These are phyloP conservation scores for Formica aserva DNA, from an alignment of 2,888 invertebrate species.

Conservation along the genomic window DNA sequence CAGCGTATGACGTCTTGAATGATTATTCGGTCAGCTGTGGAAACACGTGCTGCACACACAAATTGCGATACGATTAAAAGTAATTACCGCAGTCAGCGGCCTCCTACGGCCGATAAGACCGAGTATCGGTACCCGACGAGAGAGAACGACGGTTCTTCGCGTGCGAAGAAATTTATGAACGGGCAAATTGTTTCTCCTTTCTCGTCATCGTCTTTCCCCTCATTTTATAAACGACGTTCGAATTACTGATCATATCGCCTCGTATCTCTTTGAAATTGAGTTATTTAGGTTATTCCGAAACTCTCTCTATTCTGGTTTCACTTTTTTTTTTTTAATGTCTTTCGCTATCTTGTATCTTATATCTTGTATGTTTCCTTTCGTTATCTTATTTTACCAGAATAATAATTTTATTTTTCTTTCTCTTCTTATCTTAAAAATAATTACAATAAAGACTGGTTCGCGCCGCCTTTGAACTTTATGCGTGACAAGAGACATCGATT, in stretches of 20 bases:
- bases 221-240: constrained; percentile 19
- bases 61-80: constrained; percentile 49
- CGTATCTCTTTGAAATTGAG: background rate
- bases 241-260: constrained; percentile 4
- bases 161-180: constrained; percentile 42
- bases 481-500: constrained; percentile 50
- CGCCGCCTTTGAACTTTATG: constrained; percentile 45
- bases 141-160: constrained; percentile 42
- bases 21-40: constrained; percentile 46
- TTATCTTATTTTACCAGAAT: background rate
- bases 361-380: background rate
- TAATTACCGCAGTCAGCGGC: constrained; percentile 50
- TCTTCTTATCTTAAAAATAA: constrained; percentile 22
- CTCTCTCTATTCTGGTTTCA: constrained; percentile 6
- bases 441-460: constrained; percentile 24
- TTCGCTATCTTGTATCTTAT: constrained; percentile 7
- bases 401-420: background rate
- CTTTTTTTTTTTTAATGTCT: background rate
- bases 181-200: constrained; percentile 10
- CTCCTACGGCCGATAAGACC: constrained; percentile 37
- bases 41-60: constrained; percentile 50
- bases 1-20: background rate
- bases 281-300: background rate
- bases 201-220: background rate
- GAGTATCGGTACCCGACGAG: constrained; percentile 31